phyloP scores from a whole-genome alignment of 2,113 vertebrate genomes.

The Cheirogaleus medius region DNA sequence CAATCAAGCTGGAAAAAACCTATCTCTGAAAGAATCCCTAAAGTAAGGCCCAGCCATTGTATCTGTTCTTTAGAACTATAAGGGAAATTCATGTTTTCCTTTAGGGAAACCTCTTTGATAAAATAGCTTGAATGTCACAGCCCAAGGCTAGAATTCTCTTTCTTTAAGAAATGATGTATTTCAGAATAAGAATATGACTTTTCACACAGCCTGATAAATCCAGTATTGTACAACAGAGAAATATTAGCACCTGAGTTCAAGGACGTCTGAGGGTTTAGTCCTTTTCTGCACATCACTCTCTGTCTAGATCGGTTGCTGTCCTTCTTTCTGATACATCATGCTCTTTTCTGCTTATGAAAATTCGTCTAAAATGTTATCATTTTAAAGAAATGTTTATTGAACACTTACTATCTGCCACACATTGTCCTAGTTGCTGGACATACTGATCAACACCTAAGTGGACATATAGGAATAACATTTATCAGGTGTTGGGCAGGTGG shows the following conservation, averaged over 20 bases:
- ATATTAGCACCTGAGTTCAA: neutral
- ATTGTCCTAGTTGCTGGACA: neutral
- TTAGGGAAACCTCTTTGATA: slow-evolving; percentile 27
- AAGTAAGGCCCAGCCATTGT: neutral
- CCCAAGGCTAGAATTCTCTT: slow-evolving; percentile 32
- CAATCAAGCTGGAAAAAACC: neutral
- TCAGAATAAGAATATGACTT: slow-evolving; percentile 43
- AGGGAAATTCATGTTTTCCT: neutral
- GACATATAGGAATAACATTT: no score
- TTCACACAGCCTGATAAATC: neutral
- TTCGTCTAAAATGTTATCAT: neutral
- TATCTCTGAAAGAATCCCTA: neutral
- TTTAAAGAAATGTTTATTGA: neutral
- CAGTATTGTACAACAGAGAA: neutral
- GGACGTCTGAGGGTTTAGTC: neutral
- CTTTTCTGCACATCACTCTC: neutral
- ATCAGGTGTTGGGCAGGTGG: no score
- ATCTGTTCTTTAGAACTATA: slow-evolving; percentile 14
- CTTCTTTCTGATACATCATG: neutral
- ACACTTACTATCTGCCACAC: neutral
- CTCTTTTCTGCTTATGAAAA: neutral
- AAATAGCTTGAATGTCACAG: neutral
- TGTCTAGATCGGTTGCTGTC: no score
- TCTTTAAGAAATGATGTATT: slow-evolving; percentile 33
- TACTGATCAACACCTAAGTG: no score